Base-by-base conservation (phyloP, 2,888 invertebrate species). In the Idaea aversata region DNA sequence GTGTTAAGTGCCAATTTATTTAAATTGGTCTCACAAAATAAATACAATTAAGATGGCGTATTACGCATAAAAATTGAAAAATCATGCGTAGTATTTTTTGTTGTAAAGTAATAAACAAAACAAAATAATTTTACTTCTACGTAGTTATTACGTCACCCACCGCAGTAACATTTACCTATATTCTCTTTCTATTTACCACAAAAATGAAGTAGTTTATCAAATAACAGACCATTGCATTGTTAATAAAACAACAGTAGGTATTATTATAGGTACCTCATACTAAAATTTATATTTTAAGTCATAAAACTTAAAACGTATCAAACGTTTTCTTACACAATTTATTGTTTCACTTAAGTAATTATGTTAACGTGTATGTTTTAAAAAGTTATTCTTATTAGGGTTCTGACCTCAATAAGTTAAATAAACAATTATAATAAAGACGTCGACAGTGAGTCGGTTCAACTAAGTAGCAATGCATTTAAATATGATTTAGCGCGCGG, bases 401-500 rank as follows among this genome's bases (percentile, higher is more conserved):
- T 38, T 61, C 47, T 66, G 63, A 63, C 66, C 66, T 66, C 61
- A 25, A 63, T 66, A 66, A 61, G 57, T 63, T 66, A 61, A 59
- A 47, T 63, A 59, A 59, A 63, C 59, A 66, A 59, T 63, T 61
- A 63, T 57, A 25, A 57, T 66, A 47, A 47, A 47, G 47, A 47
- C 13, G 47, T 47, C 47, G 47, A 47, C 13, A 47, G 47, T 47
- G 7, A 47, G 10, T 47, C 47, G 47, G 13, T 47, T 47, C 13
- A 47, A 47, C 47, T 47, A 47, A 47, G 47, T 47, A 47, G 7
- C 5, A 36, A 36, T 25, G 25, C 25, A 25, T 25, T 25, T 25
- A 25, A 25, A 25, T 25, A 25, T 25, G 25, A 25, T 25, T 25
- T 25, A 25, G 25, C 25, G 25, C 25, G 25, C 25, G n/a, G n/a